Base-by-base conservation (phyloP, 1,140 invertebrate species). In the Pachyrhynchus sulphureomaculatus region DNA sequence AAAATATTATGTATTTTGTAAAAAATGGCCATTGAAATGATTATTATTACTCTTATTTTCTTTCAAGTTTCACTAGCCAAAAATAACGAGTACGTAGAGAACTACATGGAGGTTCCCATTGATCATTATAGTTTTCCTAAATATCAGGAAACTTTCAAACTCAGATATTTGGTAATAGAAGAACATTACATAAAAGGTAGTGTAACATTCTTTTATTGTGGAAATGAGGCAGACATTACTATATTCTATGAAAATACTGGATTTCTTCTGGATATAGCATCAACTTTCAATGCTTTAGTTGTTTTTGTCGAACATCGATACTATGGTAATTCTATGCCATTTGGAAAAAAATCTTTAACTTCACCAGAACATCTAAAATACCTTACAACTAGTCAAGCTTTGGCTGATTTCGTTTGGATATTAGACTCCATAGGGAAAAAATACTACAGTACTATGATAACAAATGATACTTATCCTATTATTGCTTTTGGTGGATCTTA, bases 141-240 rank as follows among this genome's bases (percentile, higher is more conserved):
- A 4, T 82, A 83, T 51, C 84, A 85, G 61, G 81, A 84, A 49
- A 89, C 83, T 0, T 97, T 92, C 74, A 80, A 87, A 60, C 79
- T 93, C 68, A 81, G 90, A 64, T 97, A 95, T 78, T 77, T 98
- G 26, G 76, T 90, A 47, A 92, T 92, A 70, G 86, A 91, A 62
- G 83, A 86, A 2, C 84, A 82, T 74, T 88, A 88, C 83, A 76
- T 84, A 44, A 71, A 76, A 48, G 75, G 82, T 26, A 81, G 84
- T 34, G 92, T 95, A 0, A 93, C 97, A 64, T 95, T 98, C 74
- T 96, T 98, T 73, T 99, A 99, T 72, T 93, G 95, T n/a, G 96
- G 96, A 64, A 99, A 99, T 82, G 97, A 99, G 81, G 96, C 95
- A 54, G 84, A 87, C 66, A 96, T 99, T 62, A 87, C 91, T 72